Evolutionary conservation across 2,797 vertebrate genomes (phyloP).

Genomic region (Sebastes kiyomatsui): DNA sequence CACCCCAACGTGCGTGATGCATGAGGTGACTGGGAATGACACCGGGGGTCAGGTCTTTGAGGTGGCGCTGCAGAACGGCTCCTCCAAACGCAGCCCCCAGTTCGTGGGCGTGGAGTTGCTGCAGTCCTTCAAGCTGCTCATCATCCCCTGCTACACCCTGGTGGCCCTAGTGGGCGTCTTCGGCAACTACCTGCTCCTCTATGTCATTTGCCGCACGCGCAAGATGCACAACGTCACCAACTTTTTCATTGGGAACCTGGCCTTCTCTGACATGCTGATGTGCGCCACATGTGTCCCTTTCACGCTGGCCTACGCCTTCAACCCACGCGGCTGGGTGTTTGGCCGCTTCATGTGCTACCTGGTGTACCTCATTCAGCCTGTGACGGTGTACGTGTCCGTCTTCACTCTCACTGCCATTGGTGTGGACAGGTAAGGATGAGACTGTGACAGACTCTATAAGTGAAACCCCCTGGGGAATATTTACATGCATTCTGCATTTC

Average conservation of each 20-base stretch:
- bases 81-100: conserved; percentile 80
- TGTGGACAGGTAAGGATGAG: conserved; percentile 85
- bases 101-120: conserved; percentile 88
- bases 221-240: conserved; percentile 94
- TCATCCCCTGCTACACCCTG: conserved; percentile 89
- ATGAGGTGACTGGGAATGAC: conserved; percentile 53
- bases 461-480: not conserved
- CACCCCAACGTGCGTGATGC: conserved; percentile 35
- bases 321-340: conserved; percentile 90
- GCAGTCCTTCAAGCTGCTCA: conserved; percentile 89
- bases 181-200: conserved; percentile 90
- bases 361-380: conserved; percentile 90
- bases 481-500: not conserved
- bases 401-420: conserved; percentile 92
- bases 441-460: not conserved
- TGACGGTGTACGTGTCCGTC: conserved; percentile 91
- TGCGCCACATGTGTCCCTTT: conserved; percentile 90
- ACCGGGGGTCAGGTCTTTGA: conserved; percentile 66
- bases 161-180: conserved; percentile 87
- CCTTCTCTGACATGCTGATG: conserved; percentile 93
- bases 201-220: conserved; percentile 89
- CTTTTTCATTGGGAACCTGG: conserved; percentile 92
- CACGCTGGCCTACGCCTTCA: conserved; percentile 90
- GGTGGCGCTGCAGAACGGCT: conserved; percentile 78
- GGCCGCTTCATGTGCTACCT: conserved; percentile 91